Conservation (phyloP, 2,113 vertebrate genomes). For the Callithrix jacchus region DNA sequence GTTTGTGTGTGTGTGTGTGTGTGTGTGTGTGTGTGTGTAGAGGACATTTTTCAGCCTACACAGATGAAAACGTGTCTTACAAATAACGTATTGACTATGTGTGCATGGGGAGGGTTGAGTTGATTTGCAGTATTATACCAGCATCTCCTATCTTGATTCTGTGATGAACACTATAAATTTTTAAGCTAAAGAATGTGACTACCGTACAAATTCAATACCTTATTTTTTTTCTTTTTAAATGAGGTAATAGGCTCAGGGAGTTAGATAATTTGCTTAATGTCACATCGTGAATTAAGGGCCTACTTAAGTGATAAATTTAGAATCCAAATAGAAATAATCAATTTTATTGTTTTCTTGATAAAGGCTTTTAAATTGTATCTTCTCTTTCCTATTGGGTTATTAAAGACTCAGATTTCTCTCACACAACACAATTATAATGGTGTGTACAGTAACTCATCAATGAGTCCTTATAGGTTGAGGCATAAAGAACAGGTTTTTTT, state of each 20-base stretch:
- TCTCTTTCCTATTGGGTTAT: neutral
- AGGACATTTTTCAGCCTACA: neutral
- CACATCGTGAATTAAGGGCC: neutral
- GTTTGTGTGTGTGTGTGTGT: neutral
- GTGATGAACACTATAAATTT: neutral
- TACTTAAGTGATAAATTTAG: neutral
- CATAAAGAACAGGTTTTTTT: neutral
- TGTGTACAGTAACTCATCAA: neutral
- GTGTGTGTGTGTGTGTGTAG: neutral
- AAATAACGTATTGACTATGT: neutral
- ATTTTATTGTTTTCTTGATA: neutral
- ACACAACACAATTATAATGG: neutral
- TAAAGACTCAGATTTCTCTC: neutral
- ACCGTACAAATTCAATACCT: neutral
- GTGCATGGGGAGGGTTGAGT: neutral
- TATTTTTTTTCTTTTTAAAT: neutral
- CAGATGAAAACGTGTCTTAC: neutral
- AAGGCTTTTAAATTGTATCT: neutral
- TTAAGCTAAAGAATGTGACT: neutral
- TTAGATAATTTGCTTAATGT: constrained; percentile 28
- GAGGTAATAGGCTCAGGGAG: neutral
- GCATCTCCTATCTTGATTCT: neutral
- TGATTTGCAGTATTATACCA: neutral
- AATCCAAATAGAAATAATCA: neutral
- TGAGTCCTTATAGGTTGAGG: neutral